Conservation (phyloP, 2,797 vertebrate genomes). For the Phaenicophaeus curvirostris region DNA sequence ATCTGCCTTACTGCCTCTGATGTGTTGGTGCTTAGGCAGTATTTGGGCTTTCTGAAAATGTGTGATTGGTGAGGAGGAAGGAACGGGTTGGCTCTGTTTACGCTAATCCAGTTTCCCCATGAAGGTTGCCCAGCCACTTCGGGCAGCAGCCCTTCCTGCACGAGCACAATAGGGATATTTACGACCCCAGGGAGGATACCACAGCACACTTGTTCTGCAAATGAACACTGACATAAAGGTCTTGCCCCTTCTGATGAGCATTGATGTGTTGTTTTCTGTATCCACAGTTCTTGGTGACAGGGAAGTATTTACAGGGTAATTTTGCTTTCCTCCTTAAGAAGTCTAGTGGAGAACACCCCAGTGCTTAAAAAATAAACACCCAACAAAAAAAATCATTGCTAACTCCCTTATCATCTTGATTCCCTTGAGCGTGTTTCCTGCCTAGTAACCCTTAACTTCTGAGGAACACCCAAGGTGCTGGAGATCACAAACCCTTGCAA, state of each 20-base stretch:
- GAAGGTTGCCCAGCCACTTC: background rate
- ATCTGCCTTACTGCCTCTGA: background rate
- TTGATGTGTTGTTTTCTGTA: constrained; percentile 49
- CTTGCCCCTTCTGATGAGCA: constrained; percentile 72
- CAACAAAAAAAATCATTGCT: background rate
- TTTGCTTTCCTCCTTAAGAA: background rate
- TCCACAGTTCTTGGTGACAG: constrained; percentile 3
- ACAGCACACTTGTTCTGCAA: constrained; percentile 25
- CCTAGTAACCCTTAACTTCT: background rate
- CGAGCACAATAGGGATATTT: constrained; percentile 36
- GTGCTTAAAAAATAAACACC: constrained; percentile 18
- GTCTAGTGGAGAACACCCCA: background rate
- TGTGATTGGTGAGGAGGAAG: background rate
- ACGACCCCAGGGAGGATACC: constrained; percentile 21
- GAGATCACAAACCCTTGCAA: accelerated
- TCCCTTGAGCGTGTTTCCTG: background rate
- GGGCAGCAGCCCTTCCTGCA: constrained; percentile 41
- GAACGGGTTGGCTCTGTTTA: constrained; percentile 1
- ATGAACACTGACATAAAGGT: constrained; percentile 65
- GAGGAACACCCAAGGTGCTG: background rate
- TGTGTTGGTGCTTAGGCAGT: accelerated
- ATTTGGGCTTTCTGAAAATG: background rate
- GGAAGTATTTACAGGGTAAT: background rate
- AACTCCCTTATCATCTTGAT: background rate
- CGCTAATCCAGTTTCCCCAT: background rate